A percentile compares a stretch with the other conserved stretches of the same genome.
Evolutionary conservation across 2,888 invertebrate species (phyloP).

Genomic region (Amblyjoppa fuscipennis): DNA sequence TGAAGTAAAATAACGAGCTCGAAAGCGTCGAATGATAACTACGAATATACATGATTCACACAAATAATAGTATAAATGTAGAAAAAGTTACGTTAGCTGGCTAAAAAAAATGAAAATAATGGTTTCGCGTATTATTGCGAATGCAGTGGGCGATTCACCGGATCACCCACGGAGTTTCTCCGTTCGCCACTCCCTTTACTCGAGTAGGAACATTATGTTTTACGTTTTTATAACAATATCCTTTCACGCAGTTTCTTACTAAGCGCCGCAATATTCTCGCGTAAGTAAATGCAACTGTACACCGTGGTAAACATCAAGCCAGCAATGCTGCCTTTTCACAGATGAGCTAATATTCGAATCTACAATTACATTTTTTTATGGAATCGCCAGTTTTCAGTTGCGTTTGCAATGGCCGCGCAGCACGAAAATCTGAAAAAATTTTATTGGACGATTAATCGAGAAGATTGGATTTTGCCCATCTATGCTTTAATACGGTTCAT

Average conservation of each 20-base stretch:
- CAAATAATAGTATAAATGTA: slow-evolving; percentile 62
- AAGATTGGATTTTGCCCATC: background rate
- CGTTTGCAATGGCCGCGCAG: background rate
- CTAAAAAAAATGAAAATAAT: background rate
- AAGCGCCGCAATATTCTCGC: slow-evolving; percentile 7
- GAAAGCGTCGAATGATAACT: background rate
- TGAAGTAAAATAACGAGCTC: background rate
- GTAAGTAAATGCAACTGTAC: slow-evolving; percentile 47
- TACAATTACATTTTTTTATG: background rate
- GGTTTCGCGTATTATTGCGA: background rate
- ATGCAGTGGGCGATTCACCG: slow-evolving; percentile 16
- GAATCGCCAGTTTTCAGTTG: background rate
- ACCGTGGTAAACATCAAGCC: slow-evolving; percentile 34
- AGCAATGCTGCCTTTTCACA: slow-evolving; percentile 2
- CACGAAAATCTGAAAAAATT: background rate
- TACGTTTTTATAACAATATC: slow-evolving; percentile 7
- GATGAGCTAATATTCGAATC: background rate
- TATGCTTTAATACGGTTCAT: background rate
- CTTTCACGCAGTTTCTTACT: background rate
- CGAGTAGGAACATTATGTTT: slow-evolving; percentile 38
- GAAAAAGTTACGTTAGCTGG: slow-evolving; percentile 47
- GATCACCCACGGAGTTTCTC: slow-evolving; percentile 22
- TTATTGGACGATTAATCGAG: background rate
- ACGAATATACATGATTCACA: slow-evolving; percentile 47
- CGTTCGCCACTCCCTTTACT: slow-evolving; percentile 17